phyloP scores from a whole-genome alignment of 2,113 vertebrate genomes.

The Bettongia penicillata region DNA sequence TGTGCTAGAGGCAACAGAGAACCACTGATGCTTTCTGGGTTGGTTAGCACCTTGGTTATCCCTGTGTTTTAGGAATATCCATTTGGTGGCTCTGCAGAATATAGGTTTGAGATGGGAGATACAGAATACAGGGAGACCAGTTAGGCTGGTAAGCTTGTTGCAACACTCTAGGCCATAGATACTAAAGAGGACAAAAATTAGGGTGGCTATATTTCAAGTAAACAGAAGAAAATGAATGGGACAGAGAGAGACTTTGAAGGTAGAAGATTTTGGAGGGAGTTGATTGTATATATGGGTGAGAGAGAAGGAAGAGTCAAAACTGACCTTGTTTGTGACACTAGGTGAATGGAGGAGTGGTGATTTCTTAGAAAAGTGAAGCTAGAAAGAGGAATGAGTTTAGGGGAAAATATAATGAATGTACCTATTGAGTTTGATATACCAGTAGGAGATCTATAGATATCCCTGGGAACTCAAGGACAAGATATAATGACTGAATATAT shows the following conservation, averaged over 20 bases:
- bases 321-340: neutral
- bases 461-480: neutral
- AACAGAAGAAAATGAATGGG: neutral
- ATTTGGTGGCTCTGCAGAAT: neutral
- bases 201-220: neutral
- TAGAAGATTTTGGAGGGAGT: neutral
- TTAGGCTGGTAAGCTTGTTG: neutral
- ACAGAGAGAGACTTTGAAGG: neutral
- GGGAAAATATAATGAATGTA: neutral
- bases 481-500: neutral
- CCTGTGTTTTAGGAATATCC: neutral
- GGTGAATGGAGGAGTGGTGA: neutral
- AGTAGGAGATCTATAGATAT: neutral
- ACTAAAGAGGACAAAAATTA: neutral
- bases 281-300: neutral
- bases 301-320: neutral
- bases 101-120: neutral
- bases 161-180: neutral
- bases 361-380: neutral
- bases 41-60: neutral
- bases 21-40: neutral
- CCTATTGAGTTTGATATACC: neutral
- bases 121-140: neutral
- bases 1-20: neutral
- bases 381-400: neutral